Evolutionary conservation across 2,888 invertebrate species (phyloP), one percentile per base, ranked within the genome.

Genomic region (Chrysolina oricalcia): DNA sequence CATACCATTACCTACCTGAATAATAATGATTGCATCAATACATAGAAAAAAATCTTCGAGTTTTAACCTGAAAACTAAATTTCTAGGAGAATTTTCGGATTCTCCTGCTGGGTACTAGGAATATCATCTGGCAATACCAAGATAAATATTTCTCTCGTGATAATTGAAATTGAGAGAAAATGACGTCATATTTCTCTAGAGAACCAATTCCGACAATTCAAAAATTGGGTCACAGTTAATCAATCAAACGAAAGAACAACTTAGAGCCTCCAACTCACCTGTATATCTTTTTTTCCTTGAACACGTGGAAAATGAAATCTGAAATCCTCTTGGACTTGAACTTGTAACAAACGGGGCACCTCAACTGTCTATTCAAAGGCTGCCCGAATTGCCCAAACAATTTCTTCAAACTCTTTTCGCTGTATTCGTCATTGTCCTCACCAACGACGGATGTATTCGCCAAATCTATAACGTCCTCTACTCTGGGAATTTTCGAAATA

Each of bases 301-400:
- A 93, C 69, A 94, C 87, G 88, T 94, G 94, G 48, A 91, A 91
- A 70, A 91, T 90, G 89, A 94, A 92, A n/a, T 91, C 91, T 6
- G 91, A 90, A 23, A 90, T 89, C 27, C 89, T 90, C 68, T 91
- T 91, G 0, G 92, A 91, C 50, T 89, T 90, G 78, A 92, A 92
- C 23, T 89, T 88, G 23, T 89, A 89, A 81, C 94, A 95, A 67
- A 92, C 86, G 0, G 93, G 91, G 83, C 94, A 94, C 71, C 89
- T 90, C 82, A 90, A 93, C 73, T 89, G 89, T 48, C 90, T 89
- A 0, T 91, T 91, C 41, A 90, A 88, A 0, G 93, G 92, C 23
- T 89, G 89, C 40, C 93, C 91, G 66, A 87, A 88, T 2, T 87
- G 84, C 1, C 86, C 87, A 64, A 81, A 85, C 17, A 76, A 76